These are phyloP conservation scores for Arbacia lixula DNA, from an alignment of 53 echinoderm and acorn worm genomes.

Conservation along the genomic window DNA sequence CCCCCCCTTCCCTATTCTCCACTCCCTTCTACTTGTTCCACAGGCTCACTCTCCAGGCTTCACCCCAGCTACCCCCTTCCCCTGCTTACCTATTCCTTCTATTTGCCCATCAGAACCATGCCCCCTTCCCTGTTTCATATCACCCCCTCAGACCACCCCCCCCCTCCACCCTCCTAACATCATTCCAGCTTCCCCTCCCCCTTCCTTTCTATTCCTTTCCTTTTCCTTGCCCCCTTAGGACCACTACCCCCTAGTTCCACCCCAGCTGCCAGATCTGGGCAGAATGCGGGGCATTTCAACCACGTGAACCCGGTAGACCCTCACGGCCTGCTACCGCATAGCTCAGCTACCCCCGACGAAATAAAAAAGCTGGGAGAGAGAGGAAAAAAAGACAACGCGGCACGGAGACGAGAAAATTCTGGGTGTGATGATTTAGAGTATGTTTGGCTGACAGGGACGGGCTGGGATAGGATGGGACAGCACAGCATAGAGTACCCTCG, in stretches of 20 bases:
- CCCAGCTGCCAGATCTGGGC: constrained; percentile 38
- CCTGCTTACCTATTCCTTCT: background rate
- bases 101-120: background rate
- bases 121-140: background rate
- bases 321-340: constrained; percentile 38
- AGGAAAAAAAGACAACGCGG: constrained; percentile 11
- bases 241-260: constrained; percentile 17
- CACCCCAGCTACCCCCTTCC: constrained; percentile 4
- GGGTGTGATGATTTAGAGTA: constrained; percentile 33
- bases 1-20: background rate
- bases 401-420: constrained; percentile 26
- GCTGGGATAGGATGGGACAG: no score
- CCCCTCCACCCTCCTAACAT: background rate
- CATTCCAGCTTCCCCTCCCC: constrained; percentile 1
- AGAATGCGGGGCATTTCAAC: constrained; percentile 49
- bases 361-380: background rate
- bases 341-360: constrained; percentile 27
- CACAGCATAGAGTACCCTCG: no score
- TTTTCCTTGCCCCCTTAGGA: background rate
- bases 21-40: background rate
- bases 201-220: background rate
- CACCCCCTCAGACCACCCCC: no score
- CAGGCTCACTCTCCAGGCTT: background rate
- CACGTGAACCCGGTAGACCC: constrained; percentile 42
- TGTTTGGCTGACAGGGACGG: constrained; percentile 39